These are phyloP conservation scores for Sitta europaea DNA, from an alignment of 2,113 vertebrate species.

Conservation along the genomic window DNA sequence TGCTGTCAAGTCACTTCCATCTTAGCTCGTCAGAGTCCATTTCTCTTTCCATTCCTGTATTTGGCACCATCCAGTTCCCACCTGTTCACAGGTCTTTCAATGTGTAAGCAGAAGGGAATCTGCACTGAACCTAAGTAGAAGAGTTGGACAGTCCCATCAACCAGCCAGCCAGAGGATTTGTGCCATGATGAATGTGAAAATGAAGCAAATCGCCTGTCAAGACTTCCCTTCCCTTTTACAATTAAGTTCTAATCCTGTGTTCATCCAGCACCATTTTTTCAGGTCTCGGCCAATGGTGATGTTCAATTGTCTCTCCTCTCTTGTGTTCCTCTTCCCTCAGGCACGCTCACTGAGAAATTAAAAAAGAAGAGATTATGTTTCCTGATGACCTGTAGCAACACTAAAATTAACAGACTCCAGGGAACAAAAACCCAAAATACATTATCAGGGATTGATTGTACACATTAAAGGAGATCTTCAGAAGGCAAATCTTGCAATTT, in stretches of 20 bases:
- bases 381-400: conserved; percentile 58
- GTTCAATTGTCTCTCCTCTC: conserved; percentile 51
- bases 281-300: neutral
- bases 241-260: conserved; percentile 53
- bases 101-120: neutral
- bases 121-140: neutral
- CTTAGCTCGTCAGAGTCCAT: conserved; percentile 76
- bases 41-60: conserved; percentile 42
- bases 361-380: conserved; percentile 71
- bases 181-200: conserved; percentile 72
- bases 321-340: conserved; percentile 56
- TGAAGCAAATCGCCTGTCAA: neutral
- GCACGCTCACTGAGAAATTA: conserved; percentile 72
- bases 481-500: conserved; percentile 69
- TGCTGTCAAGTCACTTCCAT: conserved; percentile 84
- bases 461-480: conserved; percentile 58
- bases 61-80: conserved; percentile 54
- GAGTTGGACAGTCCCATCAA: conserved; percentile 51
- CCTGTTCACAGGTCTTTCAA: conserved; percentile 25
- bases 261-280: conserved; percentile 64
- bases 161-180: conserved; percentile 77
- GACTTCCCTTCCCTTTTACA: conserved; percentile 30
- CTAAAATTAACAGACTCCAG: conserved; percentile 54
- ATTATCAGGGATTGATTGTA: conserved; percentile 37
- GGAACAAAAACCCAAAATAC: conserved; percentile 30